Conservation (phyloP, 2,797 vertebrate genomes). For the Enteromius paludinosus region DNA sequence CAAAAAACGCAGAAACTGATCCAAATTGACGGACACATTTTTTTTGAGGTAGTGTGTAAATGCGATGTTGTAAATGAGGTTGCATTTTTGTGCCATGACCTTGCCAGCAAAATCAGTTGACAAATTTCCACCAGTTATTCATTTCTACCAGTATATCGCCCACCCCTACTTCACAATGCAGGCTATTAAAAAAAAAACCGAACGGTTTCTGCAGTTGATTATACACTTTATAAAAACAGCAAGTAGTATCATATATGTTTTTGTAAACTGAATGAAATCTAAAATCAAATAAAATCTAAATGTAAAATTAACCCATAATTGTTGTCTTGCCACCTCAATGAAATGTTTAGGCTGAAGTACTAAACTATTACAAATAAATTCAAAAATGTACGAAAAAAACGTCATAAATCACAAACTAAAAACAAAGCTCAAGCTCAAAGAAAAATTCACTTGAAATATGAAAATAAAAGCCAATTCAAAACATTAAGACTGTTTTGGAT, state of each 20-base stretch:
- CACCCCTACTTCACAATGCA: neutral
- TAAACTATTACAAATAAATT: neutral
- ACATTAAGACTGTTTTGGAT: neutral
- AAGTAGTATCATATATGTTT: neutral
- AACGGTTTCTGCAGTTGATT: neutral
- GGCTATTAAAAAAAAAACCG: neutral
- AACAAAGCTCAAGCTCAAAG: neutral
- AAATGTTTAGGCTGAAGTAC: neutral
- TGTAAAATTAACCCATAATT: neutral
- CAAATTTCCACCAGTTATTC: neutral
- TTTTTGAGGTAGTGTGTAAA: too few species aligned
- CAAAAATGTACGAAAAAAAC: neutral
- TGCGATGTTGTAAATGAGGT: too few species aligned
- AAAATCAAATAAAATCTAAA: neutral
- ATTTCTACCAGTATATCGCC: neutral
- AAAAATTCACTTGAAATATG: neutral
- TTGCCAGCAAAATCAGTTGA: neutral
- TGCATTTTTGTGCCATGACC: too few species aligned
- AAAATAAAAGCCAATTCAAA: neutral
- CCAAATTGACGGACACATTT: too few species aligned
- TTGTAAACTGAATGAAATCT: neutral
- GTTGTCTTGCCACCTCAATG: neutral
- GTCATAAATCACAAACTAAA: neutral
- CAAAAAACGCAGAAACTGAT: too few species aligned
- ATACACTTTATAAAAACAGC: neutral